A percentile compares a stretch with the other conserved stretches of the same genome.
Conservation (phyloP, 2,797 vertebrate genomes). For the Alectoris magna region DNA sequence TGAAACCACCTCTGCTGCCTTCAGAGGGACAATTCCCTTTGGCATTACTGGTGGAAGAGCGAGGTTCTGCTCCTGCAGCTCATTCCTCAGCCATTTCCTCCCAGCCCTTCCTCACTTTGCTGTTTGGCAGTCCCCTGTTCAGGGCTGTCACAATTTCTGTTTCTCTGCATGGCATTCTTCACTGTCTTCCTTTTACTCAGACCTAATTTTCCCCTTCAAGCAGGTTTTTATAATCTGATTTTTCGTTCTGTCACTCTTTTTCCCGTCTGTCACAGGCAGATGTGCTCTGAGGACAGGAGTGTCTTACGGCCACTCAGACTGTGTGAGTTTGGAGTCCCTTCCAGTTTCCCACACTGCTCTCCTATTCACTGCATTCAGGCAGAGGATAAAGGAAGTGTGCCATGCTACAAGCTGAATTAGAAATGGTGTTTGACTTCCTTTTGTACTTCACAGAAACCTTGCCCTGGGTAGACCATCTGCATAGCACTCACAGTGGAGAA, state of each 20-base stretch:
- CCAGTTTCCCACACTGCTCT: constrained; percentile 89
- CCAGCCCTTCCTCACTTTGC: neutral
- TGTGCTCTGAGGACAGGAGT: constrained; percentile 53
- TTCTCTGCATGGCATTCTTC: neutral
- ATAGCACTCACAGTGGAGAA: constrained; percentile 63
- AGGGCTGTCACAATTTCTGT: neutral
- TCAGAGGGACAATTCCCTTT: neutral
- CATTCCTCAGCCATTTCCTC: neutral
- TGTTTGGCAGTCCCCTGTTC: neutral
- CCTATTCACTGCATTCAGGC: constrained; percentile 85
- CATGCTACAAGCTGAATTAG: constrained; percentile 82
- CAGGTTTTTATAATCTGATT: constrained; percentile 41
- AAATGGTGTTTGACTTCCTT: constrained; percentile 68
- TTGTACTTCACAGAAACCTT: constrained; percentile 60
- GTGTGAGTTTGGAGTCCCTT: constrained; percentile 85
- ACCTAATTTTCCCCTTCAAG: neutral
- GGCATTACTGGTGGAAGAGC: neutral
- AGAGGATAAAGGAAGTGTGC: constrained; percentile 87
- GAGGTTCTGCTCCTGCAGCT: neutral
- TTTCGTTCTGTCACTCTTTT: constrained; percentile 30
- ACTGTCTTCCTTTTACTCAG: neutral
- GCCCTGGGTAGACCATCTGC: constrained; percentile 75
- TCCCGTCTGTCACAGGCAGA: constrained; percentile 55
- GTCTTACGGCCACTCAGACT: constrained; percentile 67
- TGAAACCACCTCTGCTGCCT: neutral